A percentile compares a stretch with the other conserved stretches of the same genome.
Evolutionary conservation across 2,888 invertebrate species (phyloP).

Genomic region (Euproctis similis): DNA sequence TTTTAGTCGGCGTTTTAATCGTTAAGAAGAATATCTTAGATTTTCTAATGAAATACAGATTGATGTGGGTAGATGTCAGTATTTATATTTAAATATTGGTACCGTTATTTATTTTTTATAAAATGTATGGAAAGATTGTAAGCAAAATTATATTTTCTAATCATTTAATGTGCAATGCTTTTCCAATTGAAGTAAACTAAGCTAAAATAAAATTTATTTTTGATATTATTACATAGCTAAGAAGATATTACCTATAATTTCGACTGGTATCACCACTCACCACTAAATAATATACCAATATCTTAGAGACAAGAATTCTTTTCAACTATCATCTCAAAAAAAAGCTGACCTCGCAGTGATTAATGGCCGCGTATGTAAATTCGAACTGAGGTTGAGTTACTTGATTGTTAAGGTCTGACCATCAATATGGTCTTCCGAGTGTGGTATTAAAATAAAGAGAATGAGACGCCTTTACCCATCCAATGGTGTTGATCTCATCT

Average conservation of each 20-base stretch:
- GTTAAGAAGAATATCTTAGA: constrained; percentile 24
- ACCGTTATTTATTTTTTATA: too few species aligned
- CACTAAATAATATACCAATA: too few species aligned
- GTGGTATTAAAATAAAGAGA: constrained; percentile 53
- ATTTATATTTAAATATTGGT: constrained; percentile 8
- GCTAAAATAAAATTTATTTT: too few species aligned
- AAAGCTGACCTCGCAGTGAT: constrained; percentile 17
- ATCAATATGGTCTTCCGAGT: constrained; percentile 40
- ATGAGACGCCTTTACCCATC: constrained; percentile 40
- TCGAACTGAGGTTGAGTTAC: constrained; percentile 30
- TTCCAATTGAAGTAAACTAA: too few species aligned
- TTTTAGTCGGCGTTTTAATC: constrained; percentile 47
- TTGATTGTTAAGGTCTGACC: constrained; percentile 16
- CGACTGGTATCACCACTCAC: too few species aligned
- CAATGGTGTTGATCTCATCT: constrained; percentile 56
- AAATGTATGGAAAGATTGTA: constrained; percentile 9
- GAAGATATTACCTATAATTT: too few species aligned
- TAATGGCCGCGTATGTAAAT: constrained; percentile 22
- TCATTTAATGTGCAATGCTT: too few species aligned
- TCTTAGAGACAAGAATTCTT: too few species aligned
- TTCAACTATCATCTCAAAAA: too few species aligned
- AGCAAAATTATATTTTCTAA: too few species aligned
- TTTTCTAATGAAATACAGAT: constrained; percentile 15
- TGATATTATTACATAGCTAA: too few species aligned
- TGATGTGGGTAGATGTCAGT: constrained; percentile 8